Evolutionary conservation across 1,140 invertebrate genomes (phyloP), one percentile per base, ranked within the genome.

Genomic region (Asbolus verrucosus): DNA sequence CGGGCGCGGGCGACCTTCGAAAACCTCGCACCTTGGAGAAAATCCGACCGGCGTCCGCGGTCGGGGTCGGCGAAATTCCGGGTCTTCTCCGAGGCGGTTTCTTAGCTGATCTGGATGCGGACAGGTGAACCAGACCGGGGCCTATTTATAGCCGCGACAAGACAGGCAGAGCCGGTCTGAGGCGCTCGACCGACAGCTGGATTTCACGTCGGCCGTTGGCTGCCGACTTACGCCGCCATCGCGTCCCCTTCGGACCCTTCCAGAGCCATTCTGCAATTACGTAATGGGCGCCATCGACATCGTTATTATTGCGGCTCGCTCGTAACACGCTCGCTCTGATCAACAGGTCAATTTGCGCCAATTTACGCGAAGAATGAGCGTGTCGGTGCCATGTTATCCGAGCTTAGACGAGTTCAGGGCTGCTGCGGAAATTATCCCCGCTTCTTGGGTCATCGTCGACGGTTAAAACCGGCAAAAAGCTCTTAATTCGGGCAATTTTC

Each of bases 91-190:
- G n/a, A n/a, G n/a, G n/a, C n/a, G n/a, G 46, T 54, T 54, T 63
- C 33, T 63, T 41, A 33, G 41, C 24, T 63, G 61, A 63, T 63
- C 61, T 63, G 61, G 46, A 54, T 54, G 46, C 9, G 15, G 27
- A 63, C 61, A 63, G 61, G 61, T 63, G 33, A 63, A 63, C 61
- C 61, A 41, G 61, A 63, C 61, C 21, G 30, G 33, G 30, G 59
- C 59, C 59, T 62, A 63, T 63, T 63, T 63, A 63, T 63, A 63
- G 61, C 61, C 21, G 24, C 36, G 41, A 39, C 31, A 38, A 63
- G 39, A 63, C 16, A 63, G 36, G 59, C 15, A 62, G 59, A 36
- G 59, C 30, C 46, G 46, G 46, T 54, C 46, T n/a, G 46, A 54
- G 21, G 46, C 27, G 27, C 19, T 27, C 46, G 14, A 54, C 46